Evolutionary conservation across 2,113 vertebrate species (phyloP).

Genomic region (Larimichthys crocea): DNA sequence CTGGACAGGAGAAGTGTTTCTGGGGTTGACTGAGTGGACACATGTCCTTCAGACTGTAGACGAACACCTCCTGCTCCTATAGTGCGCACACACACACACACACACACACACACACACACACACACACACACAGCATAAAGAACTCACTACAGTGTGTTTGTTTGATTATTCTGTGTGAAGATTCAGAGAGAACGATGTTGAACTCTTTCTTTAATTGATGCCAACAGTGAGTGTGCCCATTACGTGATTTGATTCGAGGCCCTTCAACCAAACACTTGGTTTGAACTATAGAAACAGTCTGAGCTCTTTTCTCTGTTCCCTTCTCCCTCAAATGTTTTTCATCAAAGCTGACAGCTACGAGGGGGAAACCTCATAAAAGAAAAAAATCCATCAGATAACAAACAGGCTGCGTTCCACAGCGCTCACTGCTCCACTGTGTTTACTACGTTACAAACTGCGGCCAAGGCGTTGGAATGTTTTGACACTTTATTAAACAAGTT

Average conservation of each 20-base stretch:
- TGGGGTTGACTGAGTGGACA: constrained; percentile 92
- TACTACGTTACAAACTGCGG: too few relatives aligned
- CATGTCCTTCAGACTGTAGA: constrained; percentile 97
- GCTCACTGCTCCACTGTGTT: neutral
- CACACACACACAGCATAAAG: neutral
- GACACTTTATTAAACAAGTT: neutral
- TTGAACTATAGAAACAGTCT: neutral
- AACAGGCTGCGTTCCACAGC: neutral
- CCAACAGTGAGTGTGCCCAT: neutral
- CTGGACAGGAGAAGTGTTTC: constrained; percentile 89
- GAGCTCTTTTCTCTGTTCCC: neutral
- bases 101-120: constrained; percentile 21
- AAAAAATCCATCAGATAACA: neutral
- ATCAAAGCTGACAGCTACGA: neutral
- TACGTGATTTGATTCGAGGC: neutral
- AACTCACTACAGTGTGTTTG: too few relatives aligned
- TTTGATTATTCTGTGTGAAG: neutral
- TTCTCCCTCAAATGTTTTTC: neutral
- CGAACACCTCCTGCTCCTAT: constrained; percentile 95
- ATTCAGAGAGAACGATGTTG: neutral
- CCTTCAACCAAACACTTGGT: neutral
- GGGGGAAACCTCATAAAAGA: neutral
- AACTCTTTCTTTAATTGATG: neutral
- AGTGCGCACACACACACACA: constrained; percentile 4
- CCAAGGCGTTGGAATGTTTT: neutral